phyloP scores from a whole-genome alignment of 2,888 invertebrate genomes.

The Trisateles emortualis region DNA sequence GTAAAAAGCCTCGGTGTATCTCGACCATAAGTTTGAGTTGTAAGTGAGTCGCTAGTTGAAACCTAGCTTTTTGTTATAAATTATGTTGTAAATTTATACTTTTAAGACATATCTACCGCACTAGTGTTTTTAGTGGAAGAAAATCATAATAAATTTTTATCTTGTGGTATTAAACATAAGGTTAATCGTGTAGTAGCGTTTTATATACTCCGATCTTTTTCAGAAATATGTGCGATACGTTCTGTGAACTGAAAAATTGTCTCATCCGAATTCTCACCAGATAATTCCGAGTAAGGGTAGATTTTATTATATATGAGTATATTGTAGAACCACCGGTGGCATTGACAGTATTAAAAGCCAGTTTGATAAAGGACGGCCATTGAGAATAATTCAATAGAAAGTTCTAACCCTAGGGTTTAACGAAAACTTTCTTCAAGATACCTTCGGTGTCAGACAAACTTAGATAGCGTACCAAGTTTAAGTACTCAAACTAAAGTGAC shows the following conservation, averaged over 20 bases:
- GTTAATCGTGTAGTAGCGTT: no score
- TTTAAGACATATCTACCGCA: no score
- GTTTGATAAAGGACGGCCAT: slow-evolving; percentile 6
- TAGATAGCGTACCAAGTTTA: slow-evolving; percentile 5
- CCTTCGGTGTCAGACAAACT: slow-evolving; percentile 4
- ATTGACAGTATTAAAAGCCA: slow-evolving; percentile 1
- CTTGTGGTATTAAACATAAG: no score
- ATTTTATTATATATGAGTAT: neutral
- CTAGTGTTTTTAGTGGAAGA: no score
- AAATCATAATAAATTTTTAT: no score
- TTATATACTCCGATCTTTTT: neutral
- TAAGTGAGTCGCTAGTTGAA: no score
- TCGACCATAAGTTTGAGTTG: no score
- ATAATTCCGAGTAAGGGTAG: neutral
- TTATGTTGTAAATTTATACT: no score
- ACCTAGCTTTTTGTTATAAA: no score
- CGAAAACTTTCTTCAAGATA: slow-evolving; percentile 2
- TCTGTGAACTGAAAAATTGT: neutral
- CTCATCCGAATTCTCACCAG: neutral
- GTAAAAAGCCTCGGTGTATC: no score
- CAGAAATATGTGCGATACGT: neutral
- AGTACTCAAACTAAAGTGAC: slow-evolving; percentile 4
- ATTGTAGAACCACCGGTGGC: neutral
- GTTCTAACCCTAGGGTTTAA: slow-evolving; percentile 9
- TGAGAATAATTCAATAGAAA: slow-evolving; percentile 8